Percentiles rank a stretch among this genome's conserved stretches.
phyloP scores from a whole-genome alignment of 2,113 vertebrate genomes.

The Chaetura pelagica region DNA sequence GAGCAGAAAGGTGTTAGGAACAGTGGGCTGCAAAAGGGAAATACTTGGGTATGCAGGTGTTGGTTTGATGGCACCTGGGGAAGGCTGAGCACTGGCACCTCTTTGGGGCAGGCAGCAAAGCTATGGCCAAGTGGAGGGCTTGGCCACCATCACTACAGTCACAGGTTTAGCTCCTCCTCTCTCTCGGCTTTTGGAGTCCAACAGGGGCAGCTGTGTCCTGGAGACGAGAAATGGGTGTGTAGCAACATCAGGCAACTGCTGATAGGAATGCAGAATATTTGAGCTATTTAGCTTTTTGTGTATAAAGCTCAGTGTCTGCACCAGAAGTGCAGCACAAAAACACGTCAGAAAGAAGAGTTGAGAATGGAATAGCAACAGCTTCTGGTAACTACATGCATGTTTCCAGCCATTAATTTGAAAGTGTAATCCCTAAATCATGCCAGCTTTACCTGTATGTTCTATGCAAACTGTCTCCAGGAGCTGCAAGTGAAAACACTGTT shows the following conservation, averaged over 20 bases:
- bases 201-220: neutral
- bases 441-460: neutral
- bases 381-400: neutral
- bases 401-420: neutral
- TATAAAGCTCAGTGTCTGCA: neutral
- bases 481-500: neutral
- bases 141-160: rapidly evolving
- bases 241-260: neutral
- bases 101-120: neutral
- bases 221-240: neutral
- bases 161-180: neutral
- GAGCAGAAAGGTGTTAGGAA: neutral
- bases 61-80: neutral
- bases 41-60: neutral
- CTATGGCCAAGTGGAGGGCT: neutral
- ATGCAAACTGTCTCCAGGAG: neutral
- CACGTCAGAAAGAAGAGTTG: neutral
- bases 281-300: neutral
- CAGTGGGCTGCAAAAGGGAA: neutral
- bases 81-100: neutral
- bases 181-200: neutral
- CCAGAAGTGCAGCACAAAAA: neutral
- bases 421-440: neutral
- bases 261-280: conserved; percentile 24
- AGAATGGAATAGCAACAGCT: neutral